Base-by-base conservation (phyloP, 2,113 vertebrate species). In the Azemiops feae region DNA sequence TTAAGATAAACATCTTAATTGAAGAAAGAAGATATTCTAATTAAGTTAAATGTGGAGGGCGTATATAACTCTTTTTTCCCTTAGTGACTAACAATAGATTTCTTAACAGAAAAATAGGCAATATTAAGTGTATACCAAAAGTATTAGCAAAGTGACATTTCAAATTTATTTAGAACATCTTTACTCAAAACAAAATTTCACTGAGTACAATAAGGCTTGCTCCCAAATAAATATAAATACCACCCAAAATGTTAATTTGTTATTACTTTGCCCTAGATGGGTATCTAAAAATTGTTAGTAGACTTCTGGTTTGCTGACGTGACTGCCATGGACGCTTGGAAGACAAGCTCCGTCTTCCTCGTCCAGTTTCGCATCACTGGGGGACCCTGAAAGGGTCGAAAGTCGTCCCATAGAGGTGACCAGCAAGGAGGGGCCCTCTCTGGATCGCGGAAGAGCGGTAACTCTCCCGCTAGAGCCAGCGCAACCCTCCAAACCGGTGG, bases 21-120 rank as follows among this genome's bases (percentile, higher is more conserved):
- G 88, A 93, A 93, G 89, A 27, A 25, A 91, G 87, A 89, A 55
- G 18, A 89, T 92, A 89, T 50, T 86, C 88, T 92, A 92, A 89
- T 93, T 92, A 92, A 92, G 92, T 89, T 93, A 93, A 87, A 64
- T 89, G 45, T 91, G 91, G 92, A 60, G 27, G n/a, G 74, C 85
- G 87, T 92, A 89, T 18, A 87, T 87, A 89, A 54, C 57, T 86
- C 53, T 93, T 92, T 89, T 55, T 11, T 53, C 53, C 47, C 34
- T 52, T 34, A 91, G 27, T 55, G 69, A 89, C n/a, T 18, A 93
- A 89, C 18, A 34, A 64, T 54, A 25, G 54, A 89, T 85, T 12
- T 55, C 45, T 60, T 86, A 85, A 91, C 64, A 91, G 90, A 45
- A 52, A 89, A 93, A 93, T 54, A 91, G 39, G 23, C 8, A 85